phyloP scores from a whole-genome alignment of 2,113 vertebrate genomes.

The Tretioscincus oriximinensis region DNA sequence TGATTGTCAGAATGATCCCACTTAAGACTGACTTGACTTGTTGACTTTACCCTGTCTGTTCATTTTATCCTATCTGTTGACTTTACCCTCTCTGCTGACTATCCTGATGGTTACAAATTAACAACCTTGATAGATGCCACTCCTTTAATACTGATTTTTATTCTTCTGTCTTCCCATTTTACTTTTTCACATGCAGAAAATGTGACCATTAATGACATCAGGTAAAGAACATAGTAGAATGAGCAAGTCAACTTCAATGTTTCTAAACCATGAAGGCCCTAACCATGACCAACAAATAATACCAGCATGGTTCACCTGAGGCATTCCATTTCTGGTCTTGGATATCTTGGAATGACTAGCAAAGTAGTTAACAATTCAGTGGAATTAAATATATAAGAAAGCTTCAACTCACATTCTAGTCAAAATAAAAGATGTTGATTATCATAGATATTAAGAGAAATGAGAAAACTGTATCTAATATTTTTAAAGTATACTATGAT shows the following conservation, averaged over 20 bases:
- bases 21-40: conserved; percentile 18
- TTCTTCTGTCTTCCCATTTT: too few relatives aligned
- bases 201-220: background rate
- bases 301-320: too few relatives aligned
- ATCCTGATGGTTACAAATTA: conserved; percentile 15
- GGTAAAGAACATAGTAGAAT: background rate
- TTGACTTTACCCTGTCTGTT: conserved; percentile 18
- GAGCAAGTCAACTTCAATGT: background rate
- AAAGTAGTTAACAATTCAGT: background rate
- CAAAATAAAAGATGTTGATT: background rate
- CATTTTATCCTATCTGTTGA: conserved; percentile 13
- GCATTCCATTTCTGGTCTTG: background rate
- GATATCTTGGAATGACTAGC: background rate
- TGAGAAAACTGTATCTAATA: too few relatives aligned
- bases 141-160: background rate
- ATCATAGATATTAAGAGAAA: background rate
- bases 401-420: background rate
- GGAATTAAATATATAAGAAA: background rate
- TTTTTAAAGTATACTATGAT: too few relatives aligned
- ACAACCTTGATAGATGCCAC: background rate
- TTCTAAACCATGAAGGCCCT: background rate
- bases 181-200: background rate
- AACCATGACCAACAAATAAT: background rate
- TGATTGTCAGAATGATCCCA: background rate
- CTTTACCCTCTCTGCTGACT: conserved; percentile 22